Percentiles rank a stretch among this genome's conserved stretches.
phyloP scores from a whole-genome alignment of 1,140 invertebrate genomes.

The Cryptotermes secundus region DNA sequence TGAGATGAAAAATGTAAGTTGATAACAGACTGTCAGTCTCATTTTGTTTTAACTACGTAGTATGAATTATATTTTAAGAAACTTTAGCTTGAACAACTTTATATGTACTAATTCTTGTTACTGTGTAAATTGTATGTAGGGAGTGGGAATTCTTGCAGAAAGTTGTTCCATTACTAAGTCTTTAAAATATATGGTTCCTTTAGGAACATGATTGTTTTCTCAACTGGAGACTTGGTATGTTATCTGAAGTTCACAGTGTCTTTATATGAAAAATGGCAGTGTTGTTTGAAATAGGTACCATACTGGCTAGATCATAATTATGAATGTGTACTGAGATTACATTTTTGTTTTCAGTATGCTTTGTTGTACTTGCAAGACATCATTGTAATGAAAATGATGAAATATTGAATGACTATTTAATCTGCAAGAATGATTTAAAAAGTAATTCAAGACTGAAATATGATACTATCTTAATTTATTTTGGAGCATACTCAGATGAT shows the following conservation, averaged over 20 bases:
- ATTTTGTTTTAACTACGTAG: too few relatives aligned
- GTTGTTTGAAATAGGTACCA: too few relatives aligned
- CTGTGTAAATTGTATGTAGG: neutral
- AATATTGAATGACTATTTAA: too few relatives aligned
- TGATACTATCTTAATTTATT: neutral
- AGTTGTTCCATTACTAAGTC: neutral
- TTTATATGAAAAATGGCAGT: too few relatives aligned
- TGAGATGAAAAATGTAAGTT: too few relatives aligned
- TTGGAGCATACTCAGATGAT: neutral
- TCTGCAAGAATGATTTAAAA: too few relatives aligned
- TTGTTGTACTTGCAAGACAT: too few relatives aligned
- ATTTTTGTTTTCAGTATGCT: too few relatives aligned
- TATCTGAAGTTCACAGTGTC: neutral
- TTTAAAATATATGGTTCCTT: neutral
- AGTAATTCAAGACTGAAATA: neutral
- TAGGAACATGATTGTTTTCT: neutral
- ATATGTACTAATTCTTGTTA: neutral
- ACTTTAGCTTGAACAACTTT: slow-evolving; percentile 2
- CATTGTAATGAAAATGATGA: too few relatives aligned
- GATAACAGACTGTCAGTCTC: too few relatives aligned
- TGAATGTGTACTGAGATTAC: too few relatives aligned
- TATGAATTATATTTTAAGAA: neutral
- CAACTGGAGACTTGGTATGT: neutral
- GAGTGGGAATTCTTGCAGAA: neutral
- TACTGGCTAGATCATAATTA: too few relatives aligned